These are phyloP conservation scores for Yponomeuta cagnagella DNA, from an alignment of 2,888 invertebrate species.

Conservation along the genomic window DNA sequence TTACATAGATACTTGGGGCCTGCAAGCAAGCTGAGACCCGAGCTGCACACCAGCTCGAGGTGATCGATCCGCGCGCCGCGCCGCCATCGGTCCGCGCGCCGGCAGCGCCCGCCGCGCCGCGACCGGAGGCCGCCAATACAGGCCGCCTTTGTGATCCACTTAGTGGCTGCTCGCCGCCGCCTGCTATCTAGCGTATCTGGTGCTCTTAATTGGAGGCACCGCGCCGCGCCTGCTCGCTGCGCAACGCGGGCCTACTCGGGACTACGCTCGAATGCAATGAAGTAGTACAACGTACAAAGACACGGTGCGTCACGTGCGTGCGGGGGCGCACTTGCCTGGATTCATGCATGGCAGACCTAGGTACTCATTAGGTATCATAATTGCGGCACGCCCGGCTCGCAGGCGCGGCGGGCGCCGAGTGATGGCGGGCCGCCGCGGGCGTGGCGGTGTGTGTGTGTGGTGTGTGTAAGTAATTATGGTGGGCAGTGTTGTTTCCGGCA, in stretches of 20 bases:
- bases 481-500: background rate
- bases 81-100: background rate
- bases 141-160: slow-evolving; percentile 37
- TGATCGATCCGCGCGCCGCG: too few species aligned
- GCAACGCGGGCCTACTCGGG: background rate
- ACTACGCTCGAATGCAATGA: too few species aligned
- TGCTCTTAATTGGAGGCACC: background rate
- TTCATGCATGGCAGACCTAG: background rate
- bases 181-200: slow-evolving; percentile 4
- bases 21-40: background rate
- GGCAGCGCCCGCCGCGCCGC: background rate
- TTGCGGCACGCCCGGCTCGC: too few species aligned
- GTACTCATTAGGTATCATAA: too few species aligned
- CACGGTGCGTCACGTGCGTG: background rate
- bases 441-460: background rate
- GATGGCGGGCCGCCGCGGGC: background rate
- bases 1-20: background rate
- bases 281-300: too few species aligned
- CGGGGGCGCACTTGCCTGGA: background rate
- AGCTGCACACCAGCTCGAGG: too few species aligned
- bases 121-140: slow-evolving; percentile 23
- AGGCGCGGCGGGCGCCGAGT: background rate
- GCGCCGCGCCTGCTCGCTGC: background rate
- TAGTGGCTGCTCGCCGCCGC: slow-evolving; percentile 22
- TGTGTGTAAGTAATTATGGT: background rate